These are phyloP conservation scores for Thalassoma bifasciatum DNA, from an alignment of 2,113 vertebrate genomes.

Conservation along the genomic window DNA sequence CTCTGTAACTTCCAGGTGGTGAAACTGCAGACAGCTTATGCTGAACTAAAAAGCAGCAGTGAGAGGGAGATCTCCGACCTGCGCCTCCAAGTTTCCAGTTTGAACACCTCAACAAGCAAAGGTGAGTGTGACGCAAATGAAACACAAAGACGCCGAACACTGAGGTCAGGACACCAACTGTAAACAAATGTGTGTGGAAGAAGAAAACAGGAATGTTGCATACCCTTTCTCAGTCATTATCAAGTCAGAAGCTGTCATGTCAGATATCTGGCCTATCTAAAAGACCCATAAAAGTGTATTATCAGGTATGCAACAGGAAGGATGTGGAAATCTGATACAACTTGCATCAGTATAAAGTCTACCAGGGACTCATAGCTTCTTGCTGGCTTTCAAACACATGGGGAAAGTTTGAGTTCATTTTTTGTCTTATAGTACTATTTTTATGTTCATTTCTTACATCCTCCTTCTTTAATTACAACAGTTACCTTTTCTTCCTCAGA, in stretches of 20 bases:
- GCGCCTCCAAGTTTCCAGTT: constrained; percentile 54
- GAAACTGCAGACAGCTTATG: constrained; percentile 56
- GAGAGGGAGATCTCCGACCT: constrained; percentile 65
- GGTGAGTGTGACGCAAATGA: constrained; percentile 75
- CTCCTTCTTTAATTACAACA: not conserved
- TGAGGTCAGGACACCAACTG: not conserved
- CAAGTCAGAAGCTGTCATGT: not conserved
- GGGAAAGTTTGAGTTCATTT: too few species aligned
- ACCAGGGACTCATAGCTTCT: too few species aligned
- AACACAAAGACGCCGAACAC: not conserved
- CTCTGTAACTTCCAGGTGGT: constrained; percentile 70
- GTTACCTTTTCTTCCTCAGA: not conserved
- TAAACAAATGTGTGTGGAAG: not conserved
- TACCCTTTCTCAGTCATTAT: not conserved
- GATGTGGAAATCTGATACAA: too few species aligned
- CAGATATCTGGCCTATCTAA: too few species aligned
- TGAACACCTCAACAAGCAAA: constrained; percentile 49
- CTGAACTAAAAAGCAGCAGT: constrained; percentile 73
- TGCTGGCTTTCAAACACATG: too few species aligned
- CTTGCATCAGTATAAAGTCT: too few species aligned
- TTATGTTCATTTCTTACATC: too few species aligned
- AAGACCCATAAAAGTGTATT: too few species aligned
- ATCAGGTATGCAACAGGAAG: too few species aligned
- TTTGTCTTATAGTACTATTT: too few species aligned
- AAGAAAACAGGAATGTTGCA: not conserved